These are phyloP conservation scores for Montipora efflorescens DNA, from an alignment of 64 coral and sea anemone genomes.

Conservation along the genomic window DNA sequence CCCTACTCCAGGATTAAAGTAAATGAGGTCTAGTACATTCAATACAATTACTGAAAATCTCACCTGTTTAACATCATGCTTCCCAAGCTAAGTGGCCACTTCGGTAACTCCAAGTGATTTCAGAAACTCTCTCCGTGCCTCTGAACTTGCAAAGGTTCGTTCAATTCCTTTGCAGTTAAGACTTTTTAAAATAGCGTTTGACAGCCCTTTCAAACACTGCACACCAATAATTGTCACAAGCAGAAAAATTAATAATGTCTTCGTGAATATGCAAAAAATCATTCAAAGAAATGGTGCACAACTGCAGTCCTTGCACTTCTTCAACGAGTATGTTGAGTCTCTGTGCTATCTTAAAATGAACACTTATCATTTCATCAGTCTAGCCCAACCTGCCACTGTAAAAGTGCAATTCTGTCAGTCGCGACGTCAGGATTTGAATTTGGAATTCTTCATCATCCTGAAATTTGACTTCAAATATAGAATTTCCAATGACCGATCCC, in stretches of 20 bases:
- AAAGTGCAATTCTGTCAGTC: conserved; percentile 40
- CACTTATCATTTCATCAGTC: conserved; percentile 35
- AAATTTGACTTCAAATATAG: conserved; percentile 31
- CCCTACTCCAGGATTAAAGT: conserved; percentile 31
- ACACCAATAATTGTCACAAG: conserved; percentile 78
- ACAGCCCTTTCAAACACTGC: conserved; percentile 60
- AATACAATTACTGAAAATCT: not conserved
- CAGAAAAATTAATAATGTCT: conserved; percentile 66
- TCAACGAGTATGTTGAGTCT: conserved; percentile 39
- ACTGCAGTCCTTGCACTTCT: conserved; percentile 45
- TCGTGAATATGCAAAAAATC: conserved; percentile 65
- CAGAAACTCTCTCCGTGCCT: conserved; percentile 52
- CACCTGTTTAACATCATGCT: conserved; percentile 29
- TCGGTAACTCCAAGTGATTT: conserved; percentile 33
- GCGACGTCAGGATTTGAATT: conserved; percentile 27
- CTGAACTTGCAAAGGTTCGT: conserved; percentile 68
- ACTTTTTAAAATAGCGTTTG: conserved; percentile 66
- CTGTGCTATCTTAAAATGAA: conserved; percentile 25
- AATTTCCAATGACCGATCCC: conserved; percentile 46
- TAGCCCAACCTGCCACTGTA: conserved; percentile 27
- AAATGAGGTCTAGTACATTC: not conserved
- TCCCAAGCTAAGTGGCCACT: conserved; percentile 1
- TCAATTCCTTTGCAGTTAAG: conserved; percentile 81
- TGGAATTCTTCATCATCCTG: conserved; percentile 22
- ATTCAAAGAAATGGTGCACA: conserved; percentile 77